Evolutionary conservation across 2,888 invertebrate genomes (phyloP), one percentile per base, ranked within the genome.

Genomic region (Cephus spinipes): DNA sequence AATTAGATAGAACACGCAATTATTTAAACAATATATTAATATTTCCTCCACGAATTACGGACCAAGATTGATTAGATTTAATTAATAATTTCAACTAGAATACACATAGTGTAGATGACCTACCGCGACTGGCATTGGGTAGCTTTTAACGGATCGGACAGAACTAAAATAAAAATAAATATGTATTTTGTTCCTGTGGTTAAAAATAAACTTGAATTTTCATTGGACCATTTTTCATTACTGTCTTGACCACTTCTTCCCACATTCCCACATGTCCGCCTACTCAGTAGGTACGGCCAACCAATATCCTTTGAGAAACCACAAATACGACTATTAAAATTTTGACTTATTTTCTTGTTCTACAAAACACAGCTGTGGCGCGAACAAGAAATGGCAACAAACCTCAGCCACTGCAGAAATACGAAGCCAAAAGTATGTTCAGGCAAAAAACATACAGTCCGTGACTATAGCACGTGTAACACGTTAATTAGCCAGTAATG

Each of bases 361-460:
- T 15, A 36, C 36, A 36, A 36, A 36, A n/a, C 31, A 69, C 31
- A 31, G n/a, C 69, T 31, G 30, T 12, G 15, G 80, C 68, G 80
- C 69, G 78, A 82, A 83, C 84, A 81, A 76, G 74, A 79, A 79
- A 81, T 81, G 69, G 71, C 69, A 79, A 76, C 74, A 34, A 40
- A 80, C 4, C 31, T 23, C 23, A 12, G 4, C 73, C 31, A 69
- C 40, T 40, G 69, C 32, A 6, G 12, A 73, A 73, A 73, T 23
- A 33, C 23, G 73, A 73, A 31, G 12, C 73, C 73, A 73, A 73
- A 73, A 73, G 34, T 35, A 73, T 73, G 73, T 23, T 9, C 0
- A n/a, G 23, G 0, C 23, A 34, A 33, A 73, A 34, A 34, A 73
- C 35, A 9, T 30, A 31, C 31, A 31, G 34, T 33, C 35, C 40